Conservation (phyloP, 1,140 invertebrate species). For the Globodera ellingtonae region DNA sequence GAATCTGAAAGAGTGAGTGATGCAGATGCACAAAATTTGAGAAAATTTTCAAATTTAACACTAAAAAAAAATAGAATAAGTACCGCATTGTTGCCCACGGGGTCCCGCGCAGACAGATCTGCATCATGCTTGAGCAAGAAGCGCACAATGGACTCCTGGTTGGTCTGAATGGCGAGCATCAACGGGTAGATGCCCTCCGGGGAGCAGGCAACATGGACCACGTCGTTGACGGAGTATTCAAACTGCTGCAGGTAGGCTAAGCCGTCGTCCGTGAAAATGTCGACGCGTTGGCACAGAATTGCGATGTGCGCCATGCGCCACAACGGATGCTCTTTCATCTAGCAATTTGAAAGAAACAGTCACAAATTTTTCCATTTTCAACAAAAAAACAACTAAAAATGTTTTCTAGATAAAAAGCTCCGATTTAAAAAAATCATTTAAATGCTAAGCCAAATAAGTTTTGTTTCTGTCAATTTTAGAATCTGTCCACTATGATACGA, state of each 20-base stretch:
- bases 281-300: conserved; percentile 41
- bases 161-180: conserved; percentile 60
- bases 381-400: conserved; percentile 1
- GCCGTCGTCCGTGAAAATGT: conserved; percentile 51
- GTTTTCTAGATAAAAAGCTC: no score
- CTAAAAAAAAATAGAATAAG: not conserved
- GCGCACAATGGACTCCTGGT: conserved; percentile 55
- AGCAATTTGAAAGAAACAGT: conserved; percentile 22
- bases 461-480: no score
- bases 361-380: not conserved
- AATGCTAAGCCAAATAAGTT: no score
- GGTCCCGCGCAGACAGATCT: conserved; percentile 51
- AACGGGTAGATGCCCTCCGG: conserved; percentile 62
- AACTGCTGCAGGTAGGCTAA: conserved; percentile 45
- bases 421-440: no score
- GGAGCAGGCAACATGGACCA: conserved; percentile 43
- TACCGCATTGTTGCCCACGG: conserved; percentile 56
- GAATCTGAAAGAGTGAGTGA: conserved; percentile 16
- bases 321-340: conserved; percentile 43
- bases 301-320: conserved; percentile 54
- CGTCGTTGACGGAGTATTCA: conserved; percentile 48
- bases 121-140: conserved; percentile 53
- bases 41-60: not conserved
- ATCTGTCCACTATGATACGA: no score
- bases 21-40: no score